phyloP scores from a whole-genome alignment of 2,797 vertebrate species.

The Dryobates pubescens region DNA sequence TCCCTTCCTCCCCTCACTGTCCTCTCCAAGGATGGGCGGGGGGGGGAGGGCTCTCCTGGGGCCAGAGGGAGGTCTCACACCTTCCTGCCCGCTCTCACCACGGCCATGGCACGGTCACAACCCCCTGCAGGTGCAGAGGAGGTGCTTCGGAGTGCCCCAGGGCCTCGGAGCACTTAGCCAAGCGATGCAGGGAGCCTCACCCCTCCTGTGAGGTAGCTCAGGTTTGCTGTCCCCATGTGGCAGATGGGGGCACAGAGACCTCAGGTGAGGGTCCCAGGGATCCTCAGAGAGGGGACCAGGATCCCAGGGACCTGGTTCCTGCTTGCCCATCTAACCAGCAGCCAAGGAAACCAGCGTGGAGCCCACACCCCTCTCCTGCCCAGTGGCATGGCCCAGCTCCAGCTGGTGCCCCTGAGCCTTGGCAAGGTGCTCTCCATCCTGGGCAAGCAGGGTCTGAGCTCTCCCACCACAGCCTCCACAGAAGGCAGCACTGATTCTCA shows the following conservation, averaged over 20 bases:
- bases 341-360: background rate
- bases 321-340: background rate
- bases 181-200: constrained; percentile 35
- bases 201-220: constrained; percentile 41
- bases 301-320: background rate
- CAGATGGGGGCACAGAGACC: background rate
- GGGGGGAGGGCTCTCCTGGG: background rate
- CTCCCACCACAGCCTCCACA: background rate
- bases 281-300: background rate
- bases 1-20: background rate
- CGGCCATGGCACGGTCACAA: background rate
- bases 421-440: background rate
- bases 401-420: accelerated
- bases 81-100: background rate
- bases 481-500: background rate
- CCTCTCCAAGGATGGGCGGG: background rate
- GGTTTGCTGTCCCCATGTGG: background rate
- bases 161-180: background rate
- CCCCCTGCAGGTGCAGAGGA: background rate
- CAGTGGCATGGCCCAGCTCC: accelerated
- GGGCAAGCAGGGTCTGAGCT: background rate
- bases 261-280: background rate
- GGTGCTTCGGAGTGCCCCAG: background rate
- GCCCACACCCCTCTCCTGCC: background rate
- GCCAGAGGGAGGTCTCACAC: background rate